phyloP scores from a whole-genome alignment of 2,888 invertebrate genomes.

The Brenthis daphne region DNA sequence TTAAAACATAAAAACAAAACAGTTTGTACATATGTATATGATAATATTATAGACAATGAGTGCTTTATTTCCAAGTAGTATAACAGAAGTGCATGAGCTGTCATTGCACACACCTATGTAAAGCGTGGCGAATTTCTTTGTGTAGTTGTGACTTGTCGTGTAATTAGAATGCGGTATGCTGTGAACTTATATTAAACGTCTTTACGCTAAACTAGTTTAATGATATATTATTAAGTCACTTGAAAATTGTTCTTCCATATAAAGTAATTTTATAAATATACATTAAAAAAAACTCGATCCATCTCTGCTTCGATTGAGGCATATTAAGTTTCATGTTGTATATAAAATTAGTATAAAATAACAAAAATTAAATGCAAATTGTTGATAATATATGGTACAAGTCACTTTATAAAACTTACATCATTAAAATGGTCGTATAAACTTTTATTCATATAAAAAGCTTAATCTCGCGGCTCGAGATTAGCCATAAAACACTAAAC shows the following conservation, averaged over 20 bases:
- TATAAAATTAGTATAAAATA: neutral
- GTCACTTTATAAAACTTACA: slow-evolving; percentile 2
- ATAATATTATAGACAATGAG: neutral
- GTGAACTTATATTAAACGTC: slow-evolving; percentile 11
- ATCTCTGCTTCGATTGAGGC: neutral
- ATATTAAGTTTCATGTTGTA: neutral
- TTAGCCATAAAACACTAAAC: slow-evolving; percentile 33
- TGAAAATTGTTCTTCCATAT: slow-evolving; percentile 7
- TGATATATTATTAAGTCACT: slow-evolving; percentile 9
- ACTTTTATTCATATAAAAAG: slow-evolving; percentile 9
- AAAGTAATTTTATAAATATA: slow-evolving; percentile 2
- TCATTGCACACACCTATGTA: slow-evolving; percentile 28
- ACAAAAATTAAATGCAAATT: neutral
- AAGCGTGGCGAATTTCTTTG: slow-evolving; percentile 42
- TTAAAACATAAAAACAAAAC: too few relatives aligned
- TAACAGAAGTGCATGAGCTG: slow-evolving; percentile 8
- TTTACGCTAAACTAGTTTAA: slow-evolving; percentile 12
- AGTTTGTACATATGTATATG: too few relatives aligned
- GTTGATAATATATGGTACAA: slow-evolving; percentile 7
- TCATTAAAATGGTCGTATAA: slow-evolving; percentile 22
- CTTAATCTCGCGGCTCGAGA: slow-evolving; percentile 14
- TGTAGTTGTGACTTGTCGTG: slow-evolving; percentile 25
- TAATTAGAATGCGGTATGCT: slow-evolving; percentile 17
- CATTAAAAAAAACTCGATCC: neutral
- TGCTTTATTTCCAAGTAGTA: neutral